Conservation (phyloP, 2,113 vertebrate genomes). For the Neogobius melanostomus region DNA sequence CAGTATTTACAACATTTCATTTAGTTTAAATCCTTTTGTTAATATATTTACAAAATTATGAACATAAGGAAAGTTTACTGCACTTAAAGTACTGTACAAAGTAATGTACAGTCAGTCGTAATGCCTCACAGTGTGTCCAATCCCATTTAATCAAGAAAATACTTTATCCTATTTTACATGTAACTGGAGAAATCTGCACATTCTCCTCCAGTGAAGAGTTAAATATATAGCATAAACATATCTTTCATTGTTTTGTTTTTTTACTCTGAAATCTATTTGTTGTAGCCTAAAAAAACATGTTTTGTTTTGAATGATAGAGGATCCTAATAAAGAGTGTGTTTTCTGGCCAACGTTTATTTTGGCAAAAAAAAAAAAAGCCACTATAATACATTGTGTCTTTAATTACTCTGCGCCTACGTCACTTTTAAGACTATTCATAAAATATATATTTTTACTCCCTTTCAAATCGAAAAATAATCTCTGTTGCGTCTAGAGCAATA, state of each 20-base stretch:
- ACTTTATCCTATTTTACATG: conserved; percentile 7
- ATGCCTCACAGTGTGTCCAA: conserved; percentile 54
- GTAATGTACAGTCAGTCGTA: conserved; percentile 30
- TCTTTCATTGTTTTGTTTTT: too few species aligned
- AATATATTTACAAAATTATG: conserved; percentile 31
- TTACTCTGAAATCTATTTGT: too few species aligned
- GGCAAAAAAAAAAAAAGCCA: background rate
- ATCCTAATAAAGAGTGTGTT: background rate
- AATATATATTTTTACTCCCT: too few species aligned
- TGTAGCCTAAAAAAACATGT: too few species aligned
- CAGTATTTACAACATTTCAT: conserved; percentile 46
- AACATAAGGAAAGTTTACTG: conserved; percentile 19
- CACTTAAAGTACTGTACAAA: conserved; percentile 47
- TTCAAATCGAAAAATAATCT: too few species aligned
- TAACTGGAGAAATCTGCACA: conserved; percentile 3
- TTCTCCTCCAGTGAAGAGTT: background rate
- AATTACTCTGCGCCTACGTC: background rate
- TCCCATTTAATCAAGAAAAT: conserved; percentile 45
- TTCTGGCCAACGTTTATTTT: background rate
- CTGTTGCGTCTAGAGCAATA: too few species aligned
- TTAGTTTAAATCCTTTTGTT: conserved; percentile 22
- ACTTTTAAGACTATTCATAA: background rate
- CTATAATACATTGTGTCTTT: background rate
- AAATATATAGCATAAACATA: too few species aligned
- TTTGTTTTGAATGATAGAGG: background rate